Evolutionary conservation across 2,797 vertebrate species (phyloP).

Genomic region (Chloroceryle inda): DNA sequence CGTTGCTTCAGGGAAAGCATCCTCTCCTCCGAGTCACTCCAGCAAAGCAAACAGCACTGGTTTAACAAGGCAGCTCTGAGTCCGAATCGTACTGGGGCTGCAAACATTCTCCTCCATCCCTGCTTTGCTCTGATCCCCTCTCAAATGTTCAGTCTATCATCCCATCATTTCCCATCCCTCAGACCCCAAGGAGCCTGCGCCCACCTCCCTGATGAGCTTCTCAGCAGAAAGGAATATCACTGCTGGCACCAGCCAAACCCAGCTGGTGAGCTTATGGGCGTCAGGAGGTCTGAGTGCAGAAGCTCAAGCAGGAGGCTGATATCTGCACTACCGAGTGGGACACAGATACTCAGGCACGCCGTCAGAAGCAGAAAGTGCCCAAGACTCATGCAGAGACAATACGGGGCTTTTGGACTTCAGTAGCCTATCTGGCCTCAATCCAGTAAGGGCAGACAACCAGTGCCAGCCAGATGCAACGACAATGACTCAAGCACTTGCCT

Average conservation of each 20-base stretch:
- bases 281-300: not conserved
- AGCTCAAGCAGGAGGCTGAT: not conserved
- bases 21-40: not conserved
- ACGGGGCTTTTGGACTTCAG: not conserved
- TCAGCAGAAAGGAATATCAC: not conserved
- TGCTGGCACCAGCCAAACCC: not conserved
- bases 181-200: not conserved
- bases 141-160: not conserved
- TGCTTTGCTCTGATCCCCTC: not conserved
- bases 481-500: fast-evolving
- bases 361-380: not conserved
- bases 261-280: not conserved
- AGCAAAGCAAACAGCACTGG: not conserved
- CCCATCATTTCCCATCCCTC: not conserved
- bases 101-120: not conserved
- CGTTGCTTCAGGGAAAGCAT: not conserved
- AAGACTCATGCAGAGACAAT: not conserved
- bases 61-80: not conserved
- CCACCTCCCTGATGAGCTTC: not conserved
- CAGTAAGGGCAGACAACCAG: not conserved
- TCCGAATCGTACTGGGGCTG: fast-evolving
- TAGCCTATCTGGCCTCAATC: not conserved
- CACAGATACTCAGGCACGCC: not conserved
- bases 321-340: fast-evolving
- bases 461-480: fast-evolving